Conservation (phyloP, 2,888 invertebrate species). For the Calameuta idolon region DNA sequence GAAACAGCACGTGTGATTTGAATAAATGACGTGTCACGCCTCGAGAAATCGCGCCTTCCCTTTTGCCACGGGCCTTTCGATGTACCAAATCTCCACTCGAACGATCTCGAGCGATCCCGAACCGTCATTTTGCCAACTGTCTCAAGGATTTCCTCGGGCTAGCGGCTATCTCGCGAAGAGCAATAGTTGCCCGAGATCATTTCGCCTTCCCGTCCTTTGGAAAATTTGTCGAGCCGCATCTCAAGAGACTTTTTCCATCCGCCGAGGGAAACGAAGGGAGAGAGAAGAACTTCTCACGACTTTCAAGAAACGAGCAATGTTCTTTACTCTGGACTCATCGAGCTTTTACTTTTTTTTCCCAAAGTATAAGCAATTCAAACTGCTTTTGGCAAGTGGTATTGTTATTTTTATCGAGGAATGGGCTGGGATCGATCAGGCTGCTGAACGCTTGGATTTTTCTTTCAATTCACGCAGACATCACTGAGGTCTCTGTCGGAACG, state of each 20-base stretch:
- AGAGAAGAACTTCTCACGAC: neutral
- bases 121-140: neutral
- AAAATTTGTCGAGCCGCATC: neutral
- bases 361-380: neutral
- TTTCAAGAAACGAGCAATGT: neutral
- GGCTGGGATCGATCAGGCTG: neutral
- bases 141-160: neutral
- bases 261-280: neutral
- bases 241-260: neutral
- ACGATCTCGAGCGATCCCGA: neutral
- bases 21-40: slow-evolving; percentile 48
- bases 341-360: neutral
- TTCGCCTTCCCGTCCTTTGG: neutral
- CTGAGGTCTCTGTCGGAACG: no score
- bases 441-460: neutral
- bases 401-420: neutral
- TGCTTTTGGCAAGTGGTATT: neutral
- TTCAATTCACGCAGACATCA: neutral
- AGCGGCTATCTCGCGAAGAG: neutral
- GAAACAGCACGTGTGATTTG: slow-evolving; percentile 47
- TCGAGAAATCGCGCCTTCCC: neutral
- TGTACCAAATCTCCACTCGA: neutral
- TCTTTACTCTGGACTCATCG: neutral
- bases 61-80: neutral
- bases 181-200: neutral